These are phyloP conservation scores for Lophotis ruficrista DNA, from an alignment of 2,113 vertebrate species.

Conservation along the genomic window DNA sequence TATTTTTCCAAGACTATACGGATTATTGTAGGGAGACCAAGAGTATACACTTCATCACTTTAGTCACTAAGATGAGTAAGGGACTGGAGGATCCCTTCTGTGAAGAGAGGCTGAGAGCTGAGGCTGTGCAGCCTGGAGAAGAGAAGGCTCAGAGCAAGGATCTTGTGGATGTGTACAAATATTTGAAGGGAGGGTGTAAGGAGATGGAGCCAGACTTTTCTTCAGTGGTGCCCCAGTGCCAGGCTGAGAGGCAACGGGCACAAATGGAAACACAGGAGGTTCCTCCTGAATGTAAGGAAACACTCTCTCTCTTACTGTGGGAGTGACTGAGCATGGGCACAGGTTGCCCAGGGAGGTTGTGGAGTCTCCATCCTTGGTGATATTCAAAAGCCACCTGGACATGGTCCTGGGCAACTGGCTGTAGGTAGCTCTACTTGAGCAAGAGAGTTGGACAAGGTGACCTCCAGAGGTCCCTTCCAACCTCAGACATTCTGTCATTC, in stretches of 20 bases:
- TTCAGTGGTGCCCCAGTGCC: too few relatives aligned
- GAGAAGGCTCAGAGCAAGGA: neutral
- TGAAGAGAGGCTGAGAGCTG: neutral
- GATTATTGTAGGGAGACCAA: neutral
- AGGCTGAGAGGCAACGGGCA: too few relatives aligned
- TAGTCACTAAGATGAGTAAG: neutral
- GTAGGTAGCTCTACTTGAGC: neutral
- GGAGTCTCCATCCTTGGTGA: neutral
- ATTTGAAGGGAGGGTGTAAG: neutral
- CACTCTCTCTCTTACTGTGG: accelerated
- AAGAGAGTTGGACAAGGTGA: neutral
- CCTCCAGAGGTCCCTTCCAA: neutral
- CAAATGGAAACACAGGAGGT: neutral
- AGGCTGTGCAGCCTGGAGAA: neutral
- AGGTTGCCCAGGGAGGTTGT: neutral
- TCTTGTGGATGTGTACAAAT: neutral
- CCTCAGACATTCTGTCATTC: neutral
- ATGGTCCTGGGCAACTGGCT: neutral
- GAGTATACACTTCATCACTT: neutral
- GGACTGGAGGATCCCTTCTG: neutral
- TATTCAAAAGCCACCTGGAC: neutral
- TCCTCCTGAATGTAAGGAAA: neutral
- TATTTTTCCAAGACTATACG: neutral
- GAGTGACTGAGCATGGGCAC: neutral
- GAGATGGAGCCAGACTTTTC: neutral